Evolutionary conservation across 2,888 invertebrate genomes (phyloP), one percentile per base, ranked within the genome.

Genomic region (Odiellus spinosus): DNA sequence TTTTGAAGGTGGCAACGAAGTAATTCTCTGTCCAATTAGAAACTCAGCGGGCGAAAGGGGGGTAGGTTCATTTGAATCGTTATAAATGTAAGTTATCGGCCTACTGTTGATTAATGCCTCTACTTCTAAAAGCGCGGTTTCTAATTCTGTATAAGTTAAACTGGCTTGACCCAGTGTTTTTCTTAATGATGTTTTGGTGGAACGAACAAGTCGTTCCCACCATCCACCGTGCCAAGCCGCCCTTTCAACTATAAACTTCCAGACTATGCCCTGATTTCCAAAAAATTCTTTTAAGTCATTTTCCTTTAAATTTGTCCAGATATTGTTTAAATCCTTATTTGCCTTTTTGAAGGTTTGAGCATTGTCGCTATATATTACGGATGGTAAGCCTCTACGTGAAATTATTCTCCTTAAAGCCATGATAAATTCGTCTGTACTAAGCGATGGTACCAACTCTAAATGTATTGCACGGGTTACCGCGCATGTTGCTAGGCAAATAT

Each of bases 151-250:
- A 39, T 52, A 52, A 4, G 51, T 68, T 67, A 53, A 71, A 69
- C 55, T 56, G 3, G 59, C 55, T 41, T 56, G 58, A 6, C 66
- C 63, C 2, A 68, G 48, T 5, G 61, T 54, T 42, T 59, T 56
- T 12, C 61, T 46, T 17, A 68, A 46, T 5, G 64, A 41, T 6
- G 48, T 48, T 52, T 71, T 69, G 6, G 66, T 33, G 5, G 62
- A 39, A 5, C 62, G 58, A n/a, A 67, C 57, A 5, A 69, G 51
- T 17, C 66, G 53, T 54, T 69, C 66, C 59, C 64, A 70, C 54
- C 61, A 63, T 41, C 67, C 66, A 39, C 67, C 67, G 64, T 63
- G 63, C n/a, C 67, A 68, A 3, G 67, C 55, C 4, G 66, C 62
- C 1, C 58, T 53, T 6, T 64, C 64, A 4, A 63, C 61, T 44